Base-by-base conservation (phyloP, 2,797 vertebrate species). In the Gobio occitaniae region DNA sequence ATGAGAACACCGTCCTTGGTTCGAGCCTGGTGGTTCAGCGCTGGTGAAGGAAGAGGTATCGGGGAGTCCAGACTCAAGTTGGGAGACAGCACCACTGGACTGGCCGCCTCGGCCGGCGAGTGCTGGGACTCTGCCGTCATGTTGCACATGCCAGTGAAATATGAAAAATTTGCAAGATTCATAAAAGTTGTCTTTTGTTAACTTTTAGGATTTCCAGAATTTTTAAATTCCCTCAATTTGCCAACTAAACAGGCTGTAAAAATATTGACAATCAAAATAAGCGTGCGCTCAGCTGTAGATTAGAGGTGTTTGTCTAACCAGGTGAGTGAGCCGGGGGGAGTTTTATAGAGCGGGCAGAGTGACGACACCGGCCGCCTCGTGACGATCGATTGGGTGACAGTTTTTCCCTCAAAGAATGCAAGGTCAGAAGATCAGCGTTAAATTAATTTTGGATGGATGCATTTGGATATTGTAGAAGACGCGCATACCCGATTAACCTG, bases 81-180 rank as follows among this genome's bases (percentile, higher is more conserved):
- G 2, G 96, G 95, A 74, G 96, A 96, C 89, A 95, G 91, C 86
- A 94, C 93, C 44, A 95, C 93, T 68, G 96, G 95, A 91, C 96
- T 96, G 47, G 92, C 86, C 59, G 92, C 94, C 91, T 96, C 96
- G 19, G 92, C 92, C 6, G 95, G 95, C 72, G 96, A 96, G 87
- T 92, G 94, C 93, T 95, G 92, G 83, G 94, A 90, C 92, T 97
- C 96, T 77, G 96, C 95, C 92, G 96, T 91, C 96, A 96, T 96
- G 94, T 96, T 96, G 94, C 96, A 97, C 95, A 96, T 96, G 94
- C 95, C 96, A 92, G 96, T 94, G 90, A 97, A 97, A 93, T 95
- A 97, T 50, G 96, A 94, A 76, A 96, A 97, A 71, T 94, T 94
- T 92, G 95, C 94, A 83, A 97, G 95, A 94, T 97, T 98, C 97